Evolutionary conservation across 2,888 invertebrate species (phyloP).

Genomic region (Nephrocerus scutellatus): DNA sequence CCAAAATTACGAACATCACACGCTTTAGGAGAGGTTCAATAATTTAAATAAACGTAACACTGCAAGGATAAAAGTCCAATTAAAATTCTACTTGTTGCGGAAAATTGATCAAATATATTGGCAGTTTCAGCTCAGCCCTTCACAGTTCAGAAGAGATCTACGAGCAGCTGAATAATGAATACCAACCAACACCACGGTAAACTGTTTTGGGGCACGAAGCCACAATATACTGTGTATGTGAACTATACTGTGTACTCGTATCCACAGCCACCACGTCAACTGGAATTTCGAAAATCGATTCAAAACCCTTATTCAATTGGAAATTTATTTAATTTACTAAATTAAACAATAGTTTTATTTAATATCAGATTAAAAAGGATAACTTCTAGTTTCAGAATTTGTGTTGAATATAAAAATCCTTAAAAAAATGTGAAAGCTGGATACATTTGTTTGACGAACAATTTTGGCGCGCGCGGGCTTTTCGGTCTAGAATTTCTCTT

Average conservation of each 20-base stretch:
- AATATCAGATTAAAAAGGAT: slow-evolving; percentile 22
- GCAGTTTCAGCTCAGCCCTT: no score
- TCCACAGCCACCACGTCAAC: slow-evolving; percentile 26
- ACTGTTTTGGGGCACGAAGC: no score
- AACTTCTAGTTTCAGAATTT: slow-evolving; percentile 35
- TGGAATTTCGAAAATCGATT: slow-evolving; percentile 21
- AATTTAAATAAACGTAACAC: no score
- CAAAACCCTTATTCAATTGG: slow-evolving; percentile 26
- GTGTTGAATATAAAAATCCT: slow-evolving; percentile 27
- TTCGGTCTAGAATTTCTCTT: slow-evolving; percentile 29
- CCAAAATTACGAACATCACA: slow-evolving; percentile 12
- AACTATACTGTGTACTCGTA: no score
- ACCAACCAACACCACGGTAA: no score
- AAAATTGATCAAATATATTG: no score
- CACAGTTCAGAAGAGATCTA: no score
- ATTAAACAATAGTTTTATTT: slow-evolving; percentile 24
- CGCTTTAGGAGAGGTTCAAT: no score
- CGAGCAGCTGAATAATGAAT: no score
- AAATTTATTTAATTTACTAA: slow-evolving; percentile 24
- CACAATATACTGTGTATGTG: no score
- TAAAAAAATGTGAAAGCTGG: slow-evolving; percentile 24
- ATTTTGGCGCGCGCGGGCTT: slow-evolving; percentile 46
- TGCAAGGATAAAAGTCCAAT: no score
- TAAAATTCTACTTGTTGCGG: no score
- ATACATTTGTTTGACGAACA: slow-evolving; percentile 26